These are phyloP conservation scores for Hippocampus mohnikei DNA, from an alignment of 2,113 vertebrate species.

Conservation along the genomic window DNA sequence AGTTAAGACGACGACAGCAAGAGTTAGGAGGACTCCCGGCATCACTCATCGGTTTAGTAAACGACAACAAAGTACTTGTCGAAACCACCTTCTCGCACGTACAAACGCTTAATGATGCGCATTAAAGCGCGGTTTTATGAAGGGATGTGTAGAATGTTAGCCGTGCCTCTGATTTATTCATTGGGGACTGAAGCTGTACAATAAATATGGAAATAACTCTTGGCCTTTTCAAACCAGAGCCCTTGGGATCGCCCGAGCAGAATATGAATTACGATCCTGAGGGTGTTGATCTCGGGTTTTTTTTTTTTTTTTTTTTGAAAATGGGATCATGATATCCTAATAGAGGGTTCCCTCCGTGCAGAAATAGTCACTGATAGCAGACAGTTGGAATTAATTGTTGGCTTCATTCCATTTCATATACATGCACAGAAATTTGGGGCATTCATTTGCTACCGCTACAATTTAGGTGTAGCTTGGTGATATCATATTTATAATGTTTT, in stretches of 20 bases:
- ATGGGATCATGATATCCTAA: conserved; percentile 39
- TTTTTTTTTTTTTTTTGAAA: conserved; percentile 27
- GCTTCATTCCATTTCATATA: conserved; percentile 4
- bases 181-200: conserved; percentile 44
- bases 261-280: conserved; percentile 37
- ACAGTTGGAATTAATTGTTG: conserved; percentile 23
- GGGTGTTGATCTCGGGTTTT: conserved; percentile 20
- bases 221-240: conserved; percentile 57
- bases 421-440: not conserved
- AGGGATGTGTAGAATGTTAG: conserved; percentile 57
- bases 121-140: conserved; percentile 59
- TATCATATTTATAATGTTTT: not conserved
- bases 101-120: conserved; percentile 52
- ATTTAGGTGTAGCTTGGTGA: not conserved
- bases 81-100: conserved; percentile 37
- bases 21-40: conserved; percentile 4
- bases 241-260: conserved; percentile 34
- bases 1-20: not conserved
- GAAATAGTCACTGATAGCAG: conserved; percentile 31
- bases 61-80: conserved; percentile 57
- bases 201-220: conserved; percentile 67
- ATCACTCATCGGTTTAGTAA: conserved; percentile 43
- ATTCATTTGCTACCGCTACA: not conserved
- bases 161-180: conserved; percentile 65
- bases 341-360: conserved; percentile 26